Evolutionary conservation across 2,797 vertebrate species (phyloP).

Genomic region (Micropoecilia bifurca): DNA sequence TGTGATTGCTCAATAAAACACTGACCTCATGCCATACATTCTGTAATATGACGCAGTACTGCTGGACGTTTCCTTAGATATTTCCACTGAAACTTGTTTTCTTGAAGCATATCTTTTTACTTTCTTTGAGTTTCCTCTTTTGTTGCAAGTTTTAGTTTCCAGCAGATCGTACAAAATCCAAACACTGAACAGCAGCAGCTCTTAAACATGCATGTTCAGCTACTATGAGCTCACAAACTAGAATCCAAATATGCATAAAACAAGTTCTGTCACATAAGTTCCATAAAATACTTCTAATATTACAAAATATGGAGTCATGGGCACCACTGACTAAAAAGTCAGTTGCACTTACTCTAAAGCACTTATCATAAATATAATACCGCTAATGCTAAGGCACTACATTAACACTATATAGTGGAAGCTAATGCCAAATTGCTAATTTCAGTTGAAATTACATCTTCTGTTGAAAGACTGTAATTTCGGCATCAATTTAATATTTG

Average conservation of each 20-base stretch:
- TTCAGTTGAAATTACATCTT: background rate
- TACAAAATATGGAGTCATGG: background rate
- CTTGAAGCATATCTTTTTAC: background rate
- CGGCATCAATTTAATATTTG: no score
- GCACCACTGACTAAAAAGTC: background rate
- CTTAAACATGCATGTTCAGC: slow-evolving; percentile 45
- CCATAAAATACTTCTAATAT: background rate
- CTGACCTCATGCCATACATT: background rate
- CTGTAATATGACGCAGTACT: background rate
- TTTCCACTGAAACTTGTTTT: slow-evolving; percentile 8
- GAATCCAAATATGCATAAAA: background rate
- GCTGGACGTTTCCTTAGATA: background rate
- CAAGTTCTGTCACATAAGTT: background rate
- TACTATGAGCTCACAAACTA: slow-evolving; percentile 17
- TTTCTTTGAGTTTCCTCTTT: background rate
- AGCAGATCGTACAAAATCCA: slow-evolving; percentile 6
- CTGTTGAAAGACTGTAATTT: no score
- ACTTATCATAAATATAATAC: background rate
- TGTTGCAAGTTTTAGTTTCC: background rate
- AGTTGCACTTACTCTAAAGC: background rate
- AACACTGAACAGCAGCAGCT: slow-evolving; percentile 14
- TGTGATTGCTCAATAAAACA: background rate
- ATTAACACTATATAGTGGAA: no score
- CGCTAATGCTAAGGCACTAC: background rate
- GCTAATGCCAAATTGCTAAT: background rate